Percentiles rank a stretch among this genome's conserved stretches.
Evolutionary conservation across 2,797 vertebrate genomes (phyloP).

Genomic region (Prunella strophiata): DNA sequence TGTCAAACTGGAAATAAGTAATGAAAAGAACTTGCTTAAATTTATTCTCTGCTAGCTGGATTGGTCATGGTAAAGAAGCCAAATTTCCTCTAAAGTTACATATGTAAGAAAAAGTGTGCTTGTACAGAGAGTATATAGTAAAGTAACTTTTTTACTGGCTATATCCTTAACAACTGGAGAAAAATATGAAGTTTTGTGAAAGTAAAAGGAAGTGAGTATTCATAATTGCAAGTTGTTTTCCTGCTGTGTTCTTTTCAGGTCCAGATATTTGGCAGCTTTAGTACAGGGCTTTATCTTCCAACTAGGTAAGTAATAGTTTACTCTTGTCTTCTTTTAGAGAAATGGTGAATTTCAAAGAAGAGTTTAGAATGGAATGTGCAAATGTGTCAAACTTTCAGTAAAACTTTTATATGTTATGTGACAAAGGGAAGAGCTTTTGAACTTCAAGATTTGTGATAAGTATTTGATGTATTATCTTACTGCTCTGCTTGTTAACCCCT

Average conservation of each 20-base stretch:
- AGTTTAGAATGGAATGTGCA: neutral
- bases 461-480: neutral
- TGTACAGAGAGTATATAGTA: neutral
- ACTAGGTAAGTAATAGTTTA: conserved; percentile 85
- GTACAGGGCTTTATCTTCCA: conserved; percentile 96
- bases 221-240: neutral
- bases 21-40: neutral
- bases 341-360: neutral
- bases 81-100: neutral
- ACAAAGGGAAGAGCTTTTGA: neutral
- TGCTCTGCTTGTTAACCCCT: neutral
- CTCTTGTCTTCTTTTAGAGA: neutral
- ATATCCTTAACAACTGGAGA: neutral
- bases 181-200: neutral
- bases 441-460: neutral
- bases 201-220: neutral
- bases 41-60: neutral
- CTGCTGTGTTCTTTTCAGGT: conserved; percentile 77
- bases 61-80: neutral
- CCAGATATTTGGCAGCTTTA: conserved; percentile 98
- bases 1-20: neutral
- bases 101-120: neutral
- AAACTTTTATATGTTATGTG: neutral
- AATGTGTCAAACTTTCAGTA: neutral
- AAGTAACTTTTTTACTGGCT: neutral